These are phyloP conservation scores for Chrysemys picta DNA, from an alignment of 2,113 vertebrate genomes.

Conservation along the genomic window DNA sequence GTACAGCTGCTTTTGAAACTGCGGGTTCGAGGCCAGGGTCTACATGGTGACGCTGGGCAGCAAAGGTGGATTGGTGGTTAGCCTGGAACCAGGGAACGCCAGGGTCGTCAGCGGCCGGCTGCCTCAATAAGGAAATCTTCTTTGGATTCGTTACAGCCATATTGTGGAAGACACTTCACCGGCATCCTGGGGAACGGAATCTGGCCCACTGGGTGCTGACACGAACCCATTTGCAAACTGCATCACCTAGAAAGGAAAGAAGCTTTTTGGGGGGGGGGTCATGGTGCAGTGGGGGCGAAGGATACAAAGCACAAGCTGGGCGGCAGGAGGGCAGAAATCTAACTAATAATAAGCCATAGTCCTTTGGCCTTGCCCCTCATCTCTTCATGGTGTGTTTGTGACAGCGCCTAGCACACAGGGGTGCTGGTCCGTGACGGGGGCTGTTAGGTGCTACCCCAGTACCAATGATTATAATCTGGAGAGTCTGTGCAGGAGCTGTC, in stretches of 20 bases:
- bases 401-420: neutral
- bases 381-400: neutral
- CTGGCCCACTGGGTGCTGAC: neutral
- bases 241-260: neutral
- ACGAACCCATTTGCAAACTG: neutral
- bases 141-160: neutral
- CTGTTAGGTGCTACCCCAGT: neutral
- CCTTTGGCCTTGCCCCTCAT: neutral
- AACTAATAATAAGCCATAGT: neutral
- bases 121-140: neutral
- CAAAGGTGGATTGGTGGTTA: neutral
- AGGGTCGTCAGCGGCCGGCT: neutral
- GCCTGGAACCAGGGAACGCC: neutral
- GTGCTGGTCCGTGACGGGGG: rapidly evolving
- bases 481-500: neutral
- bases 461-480: neutral
- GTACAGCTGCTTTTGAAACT: neutral
- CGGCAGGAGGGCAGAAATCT: neutral
- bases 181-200: neutral
- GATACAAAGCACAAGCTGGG: neutral
- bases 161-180: neutral
- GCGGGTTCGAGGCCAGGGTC: neutral
- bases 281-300: neutral
- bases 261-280: too few species aligned
- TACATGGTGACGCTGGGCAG: neutral